Base-by-base conservation (phyloP, 1,140 invertebrate species). In the Megathymus violae region DNA sequence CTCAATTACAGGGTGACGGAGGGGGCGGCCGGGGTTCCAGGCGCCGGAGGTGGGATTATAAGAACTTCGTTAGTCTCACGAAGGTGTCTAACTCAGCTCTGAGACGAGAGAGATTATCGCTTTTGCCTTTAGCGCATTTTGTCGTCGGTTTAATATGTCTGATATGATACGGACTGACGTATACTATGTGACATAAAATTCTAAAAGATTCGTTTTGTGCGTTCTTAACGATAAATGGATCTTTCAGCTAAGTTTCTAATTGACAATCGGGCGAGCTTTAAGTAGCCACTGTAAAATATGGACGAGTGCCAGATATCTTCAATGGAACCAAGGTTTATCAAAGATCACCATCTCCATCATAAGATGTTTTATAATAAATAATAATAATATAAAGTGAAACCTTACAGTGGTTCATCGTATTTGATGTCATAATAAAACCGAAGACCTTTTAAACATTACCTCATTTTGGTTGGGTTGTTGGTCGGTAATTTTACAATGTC, bases 51-150 rank as follows among this genome's bases (percentile, higher is more conserved):
- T 69, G 70, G 76, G 85, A 85, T 85, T 88, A 85, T 79, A 84
- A 85, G 85, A 86, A 88, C 85, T 88, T 88, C 82, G 85, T 86
- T 86, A 88, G 80, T 77, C 82, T 85, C 78, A 71, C 80, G 78
- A 76, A 88, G 83, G 82, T 88, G 83, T 81, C 82, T 82, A 81
- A 83, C 80, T 86, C 83, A 79, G 75, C 71, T 82, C 75, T 83
- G 80, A 78, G 82, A 81, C 76, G n/a, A n/a, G n/a, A n/a, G 83
- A 74, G 82, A 86, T 85, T 88, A 86, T 83, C 82, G 82, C 80
- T 84, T 85, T 85, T 82, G 83, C 82, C 75, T 82, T 76, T 71
- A 85, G 71, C 73, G 78, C 72, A 78, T 82, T 84, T 84, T 80
- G 78, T 77, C 74, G 70, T 76, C 72, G 66, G 67, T 78, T 74